phyloP scores from a whole-genome alignment of 2,888 invertebrate species.

The Leptinotarsa peninsularis region DNA sequence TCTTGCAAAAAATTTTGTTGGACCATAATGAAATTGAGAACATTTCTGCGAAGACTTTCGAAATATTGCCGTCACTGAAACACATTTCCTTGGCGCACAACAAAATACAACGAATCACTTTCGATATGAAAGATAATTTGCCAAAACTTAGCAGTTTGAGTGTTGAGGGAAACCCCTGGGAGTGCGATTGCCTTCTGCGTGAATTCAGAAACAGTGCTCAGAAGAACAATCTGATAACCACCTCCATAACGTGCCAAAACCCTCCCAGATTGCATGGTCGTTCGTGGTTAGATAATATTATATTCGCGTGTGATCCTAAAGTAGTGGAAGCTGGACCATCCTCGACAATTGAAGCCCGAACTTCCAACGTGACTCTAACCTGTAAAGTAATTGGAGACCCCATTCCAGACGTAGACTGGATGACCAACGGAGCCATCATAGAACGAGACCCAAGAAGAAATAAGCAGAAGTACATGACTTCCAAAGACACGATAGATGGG shows the following conservation, averaged over 20 bases:
- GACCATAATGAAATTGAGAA: slow-evolving; percentile 79
- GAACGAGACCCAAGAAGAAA: slow-evolving; percentile 68
- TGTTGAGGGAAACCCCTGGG: slow-evolving; percentile 86
- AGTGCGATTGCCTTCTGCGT: slow-evolving; percentile 87
- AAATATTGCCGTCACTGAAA: slow-evolving; percentile 70
- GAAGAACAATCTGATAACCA: slow-evolving; percentile 78
- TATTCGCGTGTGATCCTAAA: slow-evolving; percentile 86
- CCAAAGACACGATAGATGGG: slow-evolving; percentile 53
- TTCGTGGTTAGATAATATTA: slow-evolving; percentile 81
- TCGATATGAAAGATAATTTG: slow-evolving; percentile 75
- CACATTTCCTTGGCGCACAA: slow-evolving; percentile 81
- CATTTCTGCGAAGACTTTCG: slow-evolving; percentile 74
- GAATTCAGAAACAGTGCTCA: slow-evolving; percentile 83
- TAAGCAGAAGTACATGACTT: slow-evolving; percentile 66
- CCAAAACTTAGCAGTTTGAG: slow-evolving; percentile 79
- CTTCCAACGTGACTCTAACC: slow-evolving; percentile 77
- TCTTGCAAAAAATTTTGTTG: slow-evolving; percentile 81
- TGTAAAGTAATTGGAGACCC: slow-evolving; percentile 82
- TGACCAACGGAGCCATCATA: slow-evolving; percentile 74
- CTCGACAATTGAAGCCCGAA: slow-evolving; percentile 68
- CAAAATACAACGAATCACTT: slow-evolving; percentile 74
- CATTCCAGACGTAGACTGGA: slow-evolving; percentile 81
- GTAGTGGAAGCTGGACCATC: slow-evolving; percentile 69
- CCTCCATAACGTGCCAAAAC: slow-evolving; percentile 79
- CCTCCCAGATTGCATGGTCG: slow-evolving; percentile 77